A percentile compares a stretch with the other conserved stretches of the same genome.
phyloP scores from a whole-genome alignment of 2,888 invertebrate genomes.

The Phorcus lineatus region DNA sequence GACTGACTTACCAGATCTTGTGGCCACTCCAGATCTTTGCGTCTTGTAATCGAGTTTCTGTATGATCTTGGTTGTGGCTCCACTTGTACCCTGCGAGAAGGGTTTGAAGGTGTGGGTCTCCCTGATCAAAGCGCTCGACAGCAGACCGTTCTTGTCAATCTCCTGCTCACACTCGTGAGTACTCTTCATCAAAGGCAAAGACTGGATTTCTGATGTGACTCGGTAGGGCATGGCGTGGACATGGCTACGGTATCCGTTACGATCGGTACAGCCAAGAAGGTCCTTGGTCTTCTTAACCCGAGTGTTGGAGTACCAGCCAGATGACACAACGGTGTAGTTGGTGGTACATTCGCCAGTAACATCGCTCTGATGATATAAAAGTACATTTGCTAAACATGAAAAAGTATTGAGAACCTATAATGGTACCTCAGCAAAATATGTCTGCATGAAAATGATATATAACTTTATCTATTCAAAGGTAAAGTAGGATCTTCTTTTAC shows the following conservation, averaged over 20 bases:
- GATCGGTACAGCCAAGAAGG: slow-evolving; percentile 66
- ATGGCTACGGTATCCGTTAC: slow-evolving; percentile 66
- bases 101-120: slow-evolving; percentile 86
- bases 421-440: too few species aligned
- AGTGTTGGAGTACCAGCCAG: slow-evolving; percentile 53
- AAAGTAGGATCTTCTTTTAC: too few species aligned
- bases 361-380: slow-evolving; percentile 79
- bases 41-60: slow-evolving; percentile 68
- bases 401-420: too few species aligned
- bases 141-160: slow-evolving; percentile 81
- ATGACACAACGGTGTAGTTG: slow-evolving; percentile 78
- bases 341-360: slow-evolving; percentile 89
- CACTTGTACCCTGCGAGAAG: slow-evolving; percentile 79
- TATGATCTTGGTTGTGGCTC: slow-evolving; percentile 75
- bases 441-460: too few species aligned
- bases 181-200: slow-evolving; percentile 75
- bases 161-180: slow-evolving; percentile 82
- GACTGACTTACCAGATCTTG: slow-evolving; percentile 31
- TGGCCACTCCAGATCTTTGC: slow-evolving; percentile 19
- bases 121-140: slow-evolving; percentile 81
- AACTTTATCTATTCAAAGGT: too few species aligned
- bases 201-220: slow-evolving; percentile 67
- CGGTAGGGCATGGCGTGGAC: slow-evolving; percentile 71
- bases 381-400: too few species aligned
- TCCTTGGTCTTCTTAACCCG: slow-evolving; percentile 70